phyloP scores from a whole-genome alignment of 2,888 invertebrate species.

The Ophion ventricosus region DNA sequence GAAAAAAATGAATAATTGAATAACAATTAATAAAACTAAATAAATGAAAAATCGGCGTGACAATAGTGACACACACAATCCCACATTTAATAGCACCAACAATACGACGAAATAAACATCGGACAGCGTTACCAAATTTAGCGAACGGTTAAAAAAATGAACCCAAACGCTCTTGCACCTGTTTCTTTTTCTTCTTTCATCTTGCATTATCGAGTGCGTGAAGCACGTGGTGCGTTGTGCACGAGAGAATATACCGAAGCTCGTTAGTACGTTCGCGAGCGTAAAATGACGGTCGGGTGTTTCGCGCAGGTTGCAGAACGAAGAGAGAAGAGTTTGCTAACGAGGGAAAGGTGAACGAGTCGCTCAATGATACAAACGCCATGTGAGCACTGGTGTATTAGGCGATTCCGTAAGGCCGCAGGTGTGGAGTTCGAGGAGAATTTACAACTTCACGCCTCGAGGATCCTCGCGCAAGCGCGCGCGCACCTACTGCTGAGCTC shows the following conservation, averaged over 20 bases:
- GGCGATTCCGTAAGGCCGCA: constrained; percentile 60
- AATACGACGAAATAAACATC: constrained; percentile 28
- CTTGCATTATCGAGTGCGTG: constrained; percentile 21
- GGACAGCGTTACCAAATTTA: constrained; percentile 76
- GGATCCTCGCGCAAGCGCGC: constrained; percentile 11
- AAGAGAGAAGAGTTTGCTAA: constrained; percentile 58
- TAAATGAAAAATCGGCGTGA: too few relatives aligned
- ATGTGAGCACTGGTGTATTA: constrained; percentile 26
- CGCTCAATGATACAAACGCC: constrained; percentile 37
- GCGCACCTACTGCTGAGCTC: too few relatives aligned
- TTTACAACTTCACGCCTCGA: constrained; percentile 59
- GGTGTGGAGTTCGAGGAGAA: constrained; percentile 39
- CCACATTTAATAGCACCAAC: too few relatives aligned
- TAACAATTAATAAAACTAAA: too few relatives aligned
- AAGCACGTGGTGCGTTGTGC: constrained; percentile 27
- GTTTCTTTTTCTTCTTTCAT: neutral
- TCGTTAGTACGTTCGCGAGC: constrained; percentile 73
- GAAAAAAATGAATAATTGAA: too few relatives aligned
- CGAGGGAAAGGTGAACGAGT: constrained; percentile 66
- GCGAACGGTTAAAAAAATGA: constrained; percentile 69
- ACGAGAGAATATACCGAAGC: constrained; percentile 70
- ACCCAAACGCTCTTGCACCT: constrained; percentile 16
- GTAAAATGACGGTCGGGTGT: constrained; percentile 71
- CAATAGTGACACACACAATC: too few relatives aligned
- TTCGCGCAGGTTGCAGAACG: constrained; percentile 10